Percentiles rank a stretch among this genome's conserved stretches.
These are phyloP conservation scores for Sarcophaga peregrina DNA, from an alignment of 1,140 invertebrate species.

Conservation along the genomic window DNA sequence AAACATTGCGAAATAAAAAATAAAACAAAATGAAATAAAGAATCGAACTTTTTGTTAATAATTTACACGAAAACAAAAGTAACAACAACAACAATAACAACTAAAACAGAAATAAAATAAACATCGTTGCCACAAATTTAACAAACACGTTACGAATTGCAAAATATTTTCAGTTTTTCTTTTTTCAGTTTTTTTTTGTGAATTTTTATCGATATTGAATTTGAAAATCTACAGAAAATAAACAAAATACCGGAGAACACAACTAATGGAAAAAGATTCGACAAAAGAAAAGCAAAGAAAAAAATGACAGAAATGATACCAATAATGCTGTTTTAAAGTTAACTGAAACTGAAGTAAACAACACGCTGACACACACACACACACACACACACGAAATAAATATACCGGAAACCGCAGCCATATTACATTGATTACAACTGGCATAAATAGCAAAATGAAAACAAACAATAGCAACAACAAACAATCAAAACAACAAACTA, in stretches of 20 bases:
- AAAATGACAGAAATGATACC: not conserved
- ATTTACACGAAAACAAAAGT: not conserved
- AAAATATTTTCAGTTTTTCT: not conserved
- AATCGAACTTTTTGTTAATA: conserved; percentile 9
- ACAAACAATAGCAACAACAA: not conserved
- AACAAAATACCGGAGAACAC: not conserved
- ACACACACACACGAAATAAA: not conserved
- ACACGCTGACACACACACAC: not conserved
- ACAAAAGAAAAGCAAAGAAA: not conserved
- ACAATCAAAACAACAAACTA: not conserved
- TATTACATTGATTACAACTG: conserved; percentile 38
- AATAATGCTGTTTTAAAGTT: not conserved
- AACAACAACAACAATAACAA: not conserved
- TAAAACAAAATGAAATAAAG: not conserved
- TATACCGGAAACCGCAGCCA: conserved; percentile 26
- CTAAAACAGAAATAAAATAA: not conserved
- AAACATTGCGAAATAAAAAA: not conserved
- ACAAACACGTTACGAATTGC: conserved; percentile 14
- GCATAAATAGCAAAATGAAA: conserved; percentile 23
- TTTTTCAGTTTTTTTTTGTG: not conserved
- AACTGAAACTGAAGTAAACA: not conserved
- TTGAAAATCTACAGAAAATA: not conserved
- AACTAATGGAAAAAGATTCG: not conserved
- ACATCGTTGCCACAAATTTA: not conserved
- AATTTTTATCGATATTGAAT: not conserved